A percentile compares a stretch with the other conserved stretches of the same genome.
Conservation (phyloP, 2,113 vertebrate species). For the Actenoides lindsayi region DNA sequence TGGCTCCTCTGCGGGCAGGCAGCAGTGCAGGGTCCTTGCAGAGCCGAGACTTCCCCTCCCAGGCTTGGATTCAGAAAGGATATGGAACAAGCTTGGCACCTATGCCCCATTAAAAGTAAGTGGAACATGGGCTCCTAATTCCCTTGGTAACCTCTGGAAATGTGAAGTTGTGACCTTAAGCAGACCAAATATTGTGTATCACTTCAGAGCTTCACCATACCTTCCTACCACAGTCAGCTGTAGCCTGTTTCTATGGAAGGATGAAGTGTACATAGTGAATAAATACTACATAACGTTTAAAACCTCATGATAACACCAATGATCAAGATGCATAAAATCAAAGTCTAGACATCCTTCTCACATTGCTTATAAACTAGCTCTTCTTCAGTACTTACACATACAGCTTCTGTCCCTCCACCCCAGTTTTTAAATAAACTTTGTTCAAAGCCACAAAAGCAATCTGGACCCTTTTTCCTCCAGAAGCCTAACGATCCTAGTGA, state of each 20-base stretch:
- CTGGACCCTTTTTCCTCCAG: conserved; percentile 26
- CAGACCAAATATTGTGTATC: background rate
- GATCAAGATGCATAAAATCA: background rate
- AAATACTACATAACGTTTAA: background rate
- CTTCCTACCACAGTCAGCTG: background rate
- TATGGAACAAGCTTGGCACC: background rate
- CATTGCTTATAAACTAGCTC: background rate
- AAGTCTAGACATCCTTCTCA: background rate
- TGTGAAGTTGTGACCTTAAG: background rate
- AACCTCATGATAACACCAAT: background rate
- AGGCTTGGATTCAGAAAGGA: background rate
- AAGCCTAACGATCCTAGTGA: conserved; percentile 54
- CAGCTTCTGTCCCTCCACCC: background rate
- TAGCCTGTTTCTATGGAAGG: background rate
- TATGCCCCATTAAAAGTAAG: background rate
- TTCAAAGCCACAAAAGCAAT: conserved; percentile 54
- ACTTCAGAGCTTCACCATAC: background rate
- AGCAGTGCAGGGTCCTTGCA: background rate
- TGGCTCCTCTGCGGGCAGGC: background rate
- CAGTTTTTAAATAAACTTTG: conserved; percentile 56
- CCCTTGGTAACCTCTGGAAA: background rate
- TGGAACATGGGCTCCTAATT: background rate
- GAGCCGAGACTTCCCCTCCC: background rate
- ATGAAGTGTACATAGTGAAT: background rate
- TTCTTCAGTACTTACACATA: conserved; percentile 27